These are phyloP conservation scores for Clusia tigrina DNA, from an alignment of 2,888 invertebrate species.

Conservation along the genomic window DNA sequence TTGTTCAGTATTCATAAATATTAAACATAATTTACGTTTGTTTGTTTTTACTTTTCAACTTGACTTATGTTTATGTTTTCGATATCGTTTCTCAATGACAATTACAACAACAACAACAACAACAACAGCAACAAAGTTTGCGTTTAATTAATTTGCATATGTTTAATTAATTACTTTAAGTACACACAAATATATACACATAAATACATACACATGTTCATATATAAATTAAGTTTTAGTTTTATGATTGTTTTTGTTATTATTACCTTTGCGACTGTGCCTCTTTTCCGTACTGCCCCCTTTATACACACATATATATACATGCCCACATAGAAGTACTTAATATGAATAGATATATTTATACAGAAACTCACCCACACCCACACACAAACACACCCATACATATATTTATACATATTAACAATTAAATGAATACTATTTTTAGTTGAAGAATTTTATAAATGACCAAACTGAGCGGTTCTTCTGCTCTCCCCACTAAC, in stretches of 20 bases:
- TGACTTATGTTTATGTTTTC: background rate
- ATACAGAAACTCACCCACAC: background rate
- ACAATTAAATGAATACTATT: background rate
- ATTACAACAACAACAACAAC: constrained; percentile 11
- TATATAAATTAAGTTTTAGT: background rate
- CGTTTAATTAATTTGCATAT: constrained; percentile 10
- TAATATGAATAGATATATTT: background rate
- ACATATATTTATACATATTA: constrained; percentile 24
- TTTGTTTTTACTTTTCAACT: too few relatives aligned
- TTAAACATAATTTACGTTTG: background rate
- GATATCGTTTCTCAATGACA: background rate
- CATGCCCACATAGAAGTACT: too few relatives aligned
- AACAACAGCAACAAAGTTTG: constrained; percentile 10
- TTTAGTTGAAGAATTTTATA: background rate
- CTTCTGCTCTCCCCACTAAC: background rate
- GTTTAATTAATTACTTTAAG: constrained; percentile 15
- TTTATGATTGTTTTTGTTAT: constrained; percentile 25
- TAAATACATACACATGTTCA: too few relatives aligned
- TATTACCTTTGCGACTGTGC: background rate
- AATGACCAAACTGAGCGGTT: constrained; percentile 8
- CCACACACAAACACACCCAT: background rate
- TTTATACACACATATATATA: background rate
- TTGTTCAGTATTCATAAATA: background rate
- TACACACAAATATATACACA: constrained; percentile 6
- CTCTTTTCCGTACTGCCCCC: background rate